These are phyloP conservation scores for Crocuta crocuta DNA, from an alignment of 2,113 vertebrate species.

Conservation along the genomic window DNA sequence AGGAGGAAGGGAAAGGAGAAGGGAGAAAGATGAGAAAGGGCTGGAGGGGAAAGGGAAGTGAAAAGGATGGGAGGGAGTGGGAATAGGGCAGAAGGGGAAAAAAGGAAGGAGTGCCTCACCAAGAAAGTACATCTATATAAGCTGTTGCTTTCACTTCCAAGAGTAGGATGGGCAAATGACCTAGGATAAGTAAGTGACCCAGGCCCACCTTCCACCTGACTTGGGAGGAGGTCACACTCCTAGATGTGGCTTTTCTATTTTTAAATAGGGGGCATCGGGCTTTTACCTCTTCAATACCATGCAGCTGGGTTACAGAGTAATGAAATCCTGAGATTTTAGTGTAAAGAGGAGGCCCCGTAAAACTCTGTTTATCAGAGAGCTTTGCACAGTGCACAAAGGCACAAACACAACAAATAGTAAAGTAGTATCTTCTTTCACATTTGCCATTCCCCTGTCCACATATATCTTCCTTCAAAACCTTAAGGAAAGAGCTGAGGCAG, in stretches of 20 bases:
- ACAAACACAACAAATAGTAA: background rate
- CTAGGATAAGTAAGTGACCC: background rate
- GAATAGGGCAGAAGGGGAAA: background rate
- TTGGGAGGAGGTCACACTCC: background rate
- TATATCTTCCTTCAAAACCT: slow-evolving; percentile 16
- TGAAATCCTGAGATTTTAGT: slow-evolving; percentile 2
- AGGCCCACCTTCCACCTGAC: background rate
- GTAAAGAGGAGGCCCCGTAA: background rate
- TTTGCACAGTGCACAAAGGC: background rate
- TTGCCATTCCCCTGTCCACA: background rate
- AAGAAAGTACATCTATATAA: background rate
- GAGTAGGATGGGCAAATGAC: background rate
- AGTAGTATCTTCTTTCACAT: background rate
- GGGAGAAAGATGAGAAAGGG: background rate
- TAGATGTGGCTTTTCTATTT: slow-evolving; percentile 7
- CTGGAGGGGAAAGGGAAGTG: background rate
- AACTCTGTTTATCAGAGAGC: background rate
- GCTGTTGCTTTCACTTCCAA: background rate
- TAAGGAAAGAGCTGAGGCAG: background rate
- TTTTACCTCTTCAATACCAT: background rate
- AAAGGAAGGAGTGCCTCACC: background rate
- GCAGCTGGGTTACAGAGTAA: background rate
- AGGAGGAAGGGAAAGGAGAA: background rate
- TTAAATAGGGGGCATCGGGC: background rate
- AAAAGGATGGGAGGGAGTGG: background rate